These are phyloP conservation scores for Acanthurus lineatus DNA, from an alignment of 2,797 vertebrate species.

Conservation along the genomic window DNA sequence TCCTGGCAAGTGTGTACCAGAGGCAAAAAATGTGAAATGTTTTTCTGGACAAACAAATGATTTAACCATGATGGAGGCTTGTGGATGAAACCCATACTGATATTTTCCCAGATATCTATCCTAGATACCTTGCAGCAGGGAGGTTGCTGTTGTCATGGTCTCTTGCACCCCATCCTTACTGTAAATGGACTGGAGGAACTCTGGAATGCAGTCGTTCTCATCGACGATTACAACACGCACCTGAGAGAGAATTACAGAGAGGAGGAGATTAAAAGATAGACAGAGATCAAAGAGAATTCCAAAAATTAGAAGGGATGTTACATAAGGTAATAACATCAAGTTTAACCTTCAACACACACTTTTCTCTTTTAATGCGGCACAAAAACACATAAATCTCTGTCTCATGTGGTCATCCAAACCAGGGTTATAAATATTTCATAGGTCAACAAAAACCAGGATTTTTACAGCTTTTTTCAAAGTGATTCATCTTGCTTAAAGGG, in stretches of 20 bases:
- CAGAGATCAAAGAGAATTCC: not conserved
- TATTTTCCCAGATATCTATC: not conserved
- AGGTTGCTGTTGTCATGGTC: slow-evolving; percentile 91
- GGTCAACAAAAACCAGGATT: too few relatives aligned
- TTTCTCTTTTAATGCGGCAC: not conserved
- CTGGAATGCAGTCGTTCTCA: slow-evolving; percentile 90
- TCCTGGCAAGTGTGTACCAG: too few relatives aligned
- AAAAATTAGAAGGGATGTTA: too few relatives aligned
- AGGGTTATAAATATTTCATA: not conserved
- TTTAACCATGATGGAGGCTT: too few relatives aligned
- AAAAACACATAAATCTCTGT: not conserved
- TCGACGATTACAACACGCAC: slow-evolving; percentile 89
- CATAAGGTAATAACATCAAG: too few relatives aligned
- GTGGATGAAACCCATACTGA: too few relatives aligned
- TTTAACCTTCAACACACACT: not conserved
- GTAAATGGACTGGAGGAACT: slow-evolving; percentile 92
- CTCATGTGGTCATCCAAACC: not conserved
- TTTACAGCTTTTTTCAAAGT: not conserved
- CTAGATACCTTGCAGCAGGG: slow-evolving; percentile 89
- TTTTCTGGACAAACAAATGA: too few relatives aligned
- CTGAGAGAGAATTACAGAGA: slow-evolving; percentile 67
- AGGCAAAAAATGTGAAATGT: too few relatives aligned
- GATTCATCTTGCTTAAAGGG: not conserved
- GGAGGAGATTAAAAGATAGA: not conserved
- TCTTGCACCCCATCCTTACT: slow-evolving; percentile 90